phyloP scores from a whole-genome alignment of 1,140 invertebrate genomes.

The Bombyx mandarina region DNA sequence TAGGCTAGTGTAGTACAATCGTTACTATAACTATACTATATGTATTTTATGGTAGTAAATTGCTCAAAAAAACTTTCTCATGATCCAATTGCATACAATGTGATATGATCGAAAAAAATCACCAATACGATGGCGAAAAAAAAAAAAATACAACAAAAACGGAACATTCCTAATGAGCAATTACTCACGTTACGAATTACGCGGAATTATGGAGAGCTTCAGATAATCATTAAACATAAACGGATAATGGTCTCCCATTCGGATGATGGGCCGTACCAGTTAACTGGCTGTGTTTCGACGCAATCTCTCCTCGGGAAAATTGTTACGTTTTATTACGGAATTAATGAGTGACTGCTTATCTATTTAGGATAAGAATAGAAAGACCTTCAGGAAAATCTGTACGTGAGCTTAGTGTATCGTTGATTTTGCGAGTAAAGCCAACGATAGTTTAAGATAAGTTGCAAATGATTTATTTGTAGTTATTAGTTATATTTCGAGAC shows the following conservation, averaged over 20 bases:
- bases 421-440: too few species aligned
- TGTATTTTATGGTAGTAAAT: too few species aligned
- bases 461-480: too few species aligned
- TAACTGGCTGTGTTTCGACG: constrained; percentile 54
- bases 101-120: background rate
- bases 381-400: too few species aligned
- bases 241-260: constrained; percentile 57
- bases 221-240: constrained; percentile 64
- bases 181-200: constrained; percentile 43
- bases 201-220: constrained; percentile 53
- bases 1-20: too few species aligned
- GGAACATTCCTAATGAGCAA: constrained; percentile 35
- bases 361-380: constrained; percentile 39
- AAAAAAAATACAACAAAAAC: constrained; percentile 37
- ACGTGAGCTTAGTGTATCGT: background rate
- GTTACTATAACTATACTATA: too few species aligned
- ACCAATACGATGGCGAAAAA: constrained; percentile 13
- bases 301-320: constrained; percentile 51
- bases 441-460: too few species aligned
- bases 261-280: constrained; percentile 51
- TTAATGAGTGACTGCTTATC: constrained; percentile 60
- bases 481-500: too few species aligned
- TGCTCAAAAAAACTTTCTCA: too few species aligned
- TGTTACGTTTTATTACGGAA: constrained; percentile 51
- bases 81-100: too few species aligned